These are phyloP conservation scores for Sminthurides bifidus DNA, from an alignment of 1,140 invertebrate genomes.

Conservation along the genomic window DNA sequence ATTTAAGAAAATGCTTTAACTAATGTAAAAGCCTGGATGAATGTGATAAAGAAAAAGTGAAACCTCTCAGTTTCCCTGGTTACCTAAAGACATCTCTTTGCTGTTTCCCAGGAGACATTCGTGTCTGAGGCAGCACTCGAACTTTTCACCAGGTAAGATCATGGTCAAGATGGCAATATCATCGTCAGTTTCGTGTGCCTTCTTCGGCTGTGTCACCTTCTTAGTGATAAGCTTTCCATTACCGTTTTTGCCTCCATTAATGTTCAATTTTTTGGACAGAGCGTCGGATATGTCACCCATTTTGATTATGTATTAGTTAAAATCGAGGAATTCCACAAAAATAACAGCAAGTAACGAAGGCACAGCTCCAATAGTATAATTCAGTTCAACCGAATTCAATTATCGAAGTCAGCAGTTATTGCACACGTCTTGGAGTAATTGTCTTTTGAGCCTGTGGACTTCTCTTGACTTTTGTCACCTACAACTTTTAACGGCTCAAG, in stretches of 20 bases:
- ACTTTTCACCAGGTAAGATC: slow-evolving; percentile 60
- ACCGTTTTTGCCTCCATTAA: slow-evolving; percentile 14
- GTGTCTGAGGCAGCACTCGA: slow-evolving; percentile 58
- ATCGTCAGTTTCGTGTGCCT: slow-evolving; percentile 65
- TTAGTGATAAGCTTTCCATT: slow-evolving; percentile 26
- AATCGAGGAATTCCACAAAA: not conserved
- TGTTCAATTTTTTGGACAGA: slow-evolving; percentile 20
- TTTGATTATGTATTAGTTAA: not conserved
- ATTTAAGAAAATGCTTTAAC: too few relatives aligned
- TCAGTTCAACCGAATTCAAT: not conserved
- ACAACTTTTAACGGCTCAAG: too few relatives aligned
- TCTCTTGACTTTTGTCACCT: too few relatives aligned
- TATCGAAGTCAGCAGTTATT: too few relatives aligned
- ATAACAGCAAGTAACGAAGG: not conserved
- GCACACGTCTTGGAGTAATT: too few relatives aligned
- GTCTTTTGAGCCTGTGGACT: too few relatives aligned
- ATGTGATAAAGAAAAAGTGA: too few relatives aligned
- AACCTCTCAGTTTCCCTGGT: too few relatives aligned
- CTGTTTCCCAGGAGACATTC: slow-evolving; percentile 63
- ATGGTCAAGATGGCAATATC: slow-evolving; percentile 72
- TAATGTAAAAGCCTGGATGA: too few relatives aligned
- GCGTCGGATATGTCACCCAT: slow-evolving; percentile 30
- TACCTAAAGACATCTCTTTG: slow-evolving; percentile 63
- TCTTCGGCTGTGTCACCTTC: slow-evolving; percentile 36
- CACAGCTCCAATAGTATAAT: not conserved